Conservation (phyloP, 2,888 invertebrate genomes). For the Dicranocentrus wangi region DNA sequence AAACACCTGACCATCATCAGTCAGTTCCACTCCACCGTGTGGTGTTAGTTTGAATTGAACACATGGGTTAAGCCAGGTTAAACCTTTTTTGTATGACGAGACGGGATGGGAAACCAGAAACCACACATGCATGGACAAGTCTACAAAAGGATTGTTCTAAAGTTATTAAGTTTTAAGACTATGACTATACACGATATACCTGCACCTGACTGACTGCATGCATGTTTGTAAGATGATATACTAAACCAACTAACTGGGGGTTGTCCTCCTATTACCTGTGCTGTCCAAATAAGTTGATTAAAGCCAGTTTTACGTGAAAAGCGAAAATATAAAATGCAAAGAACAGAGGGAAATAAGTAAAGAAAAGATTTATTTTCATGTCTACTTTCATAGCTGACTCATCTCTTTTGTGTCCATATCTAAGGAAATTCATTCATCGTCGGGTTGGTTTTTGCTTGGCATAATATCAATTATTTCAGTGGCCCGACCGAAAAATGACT, state of each 20-base stretch:
- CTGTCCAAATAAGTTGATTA: slow-evolving; percentile 11
- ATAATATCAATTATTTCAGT: not conserved
- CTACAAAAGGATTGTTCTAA: not conserved
- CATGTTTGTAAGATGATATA: not conserved
- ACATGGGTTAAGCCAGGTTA: slow-evolving; percentile 28
- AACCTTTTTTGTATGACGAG: not conserved
- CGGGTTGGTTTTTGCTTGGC: not conserved
- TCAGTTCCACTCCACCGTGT: not conserved
- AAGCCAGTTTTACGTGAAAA: slow-evolving; percentile 9
- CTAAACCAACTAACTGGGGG: not conserved
- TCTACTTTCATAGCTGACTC: slow-evolving; percentile 23
- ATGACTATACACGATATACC: too few relatives aligned
- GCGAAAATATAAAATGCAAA: not conserved
- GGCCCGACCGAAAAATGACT: not conserved
- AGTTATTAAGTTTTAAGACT: too few relatives aligned
- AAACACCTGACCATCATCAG: not conserved
- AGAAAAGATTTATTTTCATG: slow-evolving; percentile 30
- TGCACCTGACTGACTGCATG: too few relatives aligned
- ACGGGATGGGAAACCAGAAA: too few relatives aligned
- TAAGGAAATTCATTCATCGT: not conserved
- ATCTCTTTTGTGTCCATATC: slow-evolving; percentile 13
- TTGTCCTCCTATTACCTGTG: not conserved
- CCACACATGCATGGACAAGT: not conserved
- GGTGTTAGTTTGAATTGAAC: not conserved
- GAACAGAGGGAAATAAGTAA: not conserved